Base-by-base conservation (phyloP, 2,888 invertebrate genomes). In the Drosophila setosimentum region DNA sequence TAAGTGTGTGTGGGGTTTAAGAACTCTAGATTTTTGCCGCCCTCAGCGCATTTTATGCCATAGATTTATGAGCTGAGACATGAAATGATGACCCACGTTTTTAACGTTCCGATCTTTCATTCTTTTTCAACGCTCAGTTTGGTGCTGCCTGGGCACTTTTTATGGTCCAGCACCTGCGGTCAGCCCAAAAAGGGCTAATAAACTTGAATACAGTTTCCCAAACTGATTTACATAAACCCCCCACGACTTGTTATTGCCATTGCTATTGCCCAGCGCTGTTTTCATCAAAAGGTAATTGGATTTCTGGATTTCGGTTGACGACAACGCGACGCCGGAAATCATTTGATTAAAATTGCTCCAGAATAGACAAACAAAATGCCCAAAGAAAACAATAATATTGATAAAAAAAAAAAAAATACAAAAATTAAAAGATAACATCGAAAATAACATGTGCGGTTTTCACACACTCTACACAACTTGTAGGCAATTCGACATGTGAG, bases 1-100 rank as follows among this genome's bases (percentile, higher is more conserved):
- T 61, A 51, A 51, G 53, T 61, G 45, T 29, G 27, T 21, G 18
- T 13, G 51, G 24, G 61, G 61, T 78, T 66, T 58, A 73, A 51
- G 48, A 60, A 59, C 58, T 59, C 53, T 53, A 65, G 42, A 59
- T 58, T 68, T 83, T 70, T 70, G 77, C 72, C 58, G 73, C 68
- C 62, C 67, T 84, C 82, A 84, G 83, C 88, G 62, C 51, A 62
- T 86, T 85, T 88, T 80, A 85, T 78, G 76, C 76, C 55, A 49
- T 67, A 83, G 89, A 87, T 87, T 87, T 87, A 87, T 87, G 87
- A 78, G 87, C 90, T 74, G 82, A 83, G 90, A 87, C 87, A 90
- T 74, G 76, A 76, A 86, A 90, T 86, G 89, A 87, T 83, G 89
- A 89, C 88, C 89, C 86, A 73, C 80, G 70, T 69, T 77, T 64